Conservation (phyloP, 2,797 vertebrate genomes). For the Epinephelus malabaricus region DNA sequence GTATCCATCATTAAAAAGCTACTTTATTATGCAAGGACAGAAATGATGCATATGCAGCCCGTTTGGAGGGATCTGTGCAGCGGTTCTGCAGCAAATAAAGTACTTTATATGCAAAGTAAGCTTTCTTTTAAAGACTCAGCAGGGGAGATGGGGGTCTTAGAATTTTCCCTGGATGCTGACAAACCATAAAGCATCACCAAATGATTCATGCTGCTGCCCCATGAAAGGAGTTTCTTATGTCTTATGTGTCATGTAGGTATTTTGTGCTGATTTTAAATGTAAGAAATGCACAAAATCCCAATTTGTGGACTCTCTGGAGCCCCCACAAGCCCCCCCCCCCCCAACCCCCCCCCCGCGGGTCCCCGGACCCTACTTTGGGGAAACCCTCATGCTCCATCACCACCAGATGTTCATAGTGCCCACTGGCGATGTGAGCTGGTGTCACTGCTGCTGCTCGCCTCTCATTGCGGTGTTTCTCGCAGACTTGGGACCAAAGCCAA, state of each 20-base stretch:
- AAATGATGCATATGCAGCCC: constrained; percentile 34
- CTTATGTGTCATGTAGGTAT: not conserved
- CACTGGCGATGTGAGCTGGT: constrained; percentile 58
- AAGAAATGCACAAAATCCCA: not conserved
- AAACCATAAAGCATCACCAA: not conserved
- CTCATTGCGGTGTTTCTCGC: constrained; percentile 64
- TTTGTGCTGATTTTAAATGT: not conserved
- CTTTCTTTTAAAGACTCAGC: not conserved
- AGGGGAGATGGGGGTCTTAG: not conserved
- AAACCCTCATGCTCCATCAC: constrained; percentile 50
- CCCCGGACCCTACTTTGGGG: constrained; percentile 42
- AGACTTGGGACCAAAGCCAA: constrained; percentile 72
- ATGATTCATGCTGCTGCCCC: not conserved
- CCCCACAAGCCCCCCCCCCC: not conserved
- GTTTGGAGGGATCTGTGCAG: constrained; percentile 19
- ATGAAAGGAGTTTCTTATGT: not conserved
- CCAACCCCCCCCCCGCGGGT: not conserved
- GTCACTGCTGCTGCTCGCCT: constrained; percentile 30
- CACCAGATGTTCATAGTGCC: constrained; percentile 58
- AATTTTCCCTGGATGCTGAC: not conserved
- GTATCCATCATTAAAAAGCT: not conserved
- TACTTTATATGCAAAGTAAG: not conserved
- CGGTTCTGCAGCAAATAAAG: constrained; percentile 27
- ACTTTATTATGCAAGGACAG: constrained; percentile 51
- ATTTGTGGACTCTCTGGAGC: not conserved